Evolutionary conservation across 1,140 invertebrate species (phyloP).

Genomic region (Tetragnatha versicolor): DNA sequence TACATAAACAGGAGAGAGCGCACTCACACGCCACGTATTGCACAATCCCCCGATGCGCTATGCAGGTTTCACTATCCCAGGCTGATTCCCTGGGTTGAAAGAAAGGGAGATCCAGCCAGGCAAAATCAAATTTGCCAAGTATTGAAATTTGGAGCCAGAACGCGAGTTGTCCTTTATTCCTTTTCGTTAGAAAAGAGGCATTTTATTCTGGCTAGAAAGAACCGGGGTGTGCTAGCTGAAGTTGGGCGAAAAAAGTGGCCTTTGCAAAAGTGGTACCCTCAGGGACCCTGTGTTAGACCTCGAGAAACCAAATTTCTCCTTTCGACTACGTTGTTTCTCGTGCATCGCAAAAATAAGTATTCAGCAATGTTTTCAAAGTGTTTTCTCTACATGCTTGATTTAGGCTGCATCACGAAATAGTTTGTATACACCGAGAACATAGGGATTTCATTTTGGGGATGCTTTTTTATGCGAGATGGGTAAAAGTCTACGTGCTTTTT

Average conservation of each 20-base stretch:
- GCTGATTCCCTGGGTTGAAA: neutral
- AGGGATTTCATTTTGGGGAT: conserved; percentile 23
- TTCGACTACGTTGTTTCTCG: conserved; percentile 1
- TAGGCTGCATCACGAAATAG: conserved; percentile 13
- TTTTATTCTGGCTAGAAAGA: conserved; percentile 38
- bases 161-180: conserved; percentile 19
- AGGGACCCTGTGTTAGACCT: conserved; percentile 21
- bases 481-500: too few species aligned
- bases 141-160: conserved; percentile 29
- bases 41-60: too few species aligned
- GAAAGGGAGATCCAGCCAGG: neutral
- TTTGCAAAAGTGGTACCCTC: conserved; percentile 3
- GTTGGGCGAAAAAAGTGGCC: conserved; percentile 2
- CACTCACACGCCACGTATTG: too few species aligned
- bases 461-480: too few species aligned
- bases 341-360: conserved; percentile 32
- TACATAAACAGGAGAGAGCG: too few species aligned
- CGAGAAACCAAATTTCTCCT: conserved; percentile 32
- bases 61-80: neutral
- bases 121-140: conserved; percentile 21
- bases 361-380: conserved; percentile 16
- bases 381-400: conserved; percentile 25
- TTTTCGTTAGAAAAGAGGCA: conserved; percentile 18
- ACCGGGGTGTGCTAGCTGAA: conserved; percentile 26
- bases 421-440: conserved; percentile 5